Base-by-base conservation (phyloP, 2,888 invertebrate species). In the Mesorhabditis belari region DNA sequence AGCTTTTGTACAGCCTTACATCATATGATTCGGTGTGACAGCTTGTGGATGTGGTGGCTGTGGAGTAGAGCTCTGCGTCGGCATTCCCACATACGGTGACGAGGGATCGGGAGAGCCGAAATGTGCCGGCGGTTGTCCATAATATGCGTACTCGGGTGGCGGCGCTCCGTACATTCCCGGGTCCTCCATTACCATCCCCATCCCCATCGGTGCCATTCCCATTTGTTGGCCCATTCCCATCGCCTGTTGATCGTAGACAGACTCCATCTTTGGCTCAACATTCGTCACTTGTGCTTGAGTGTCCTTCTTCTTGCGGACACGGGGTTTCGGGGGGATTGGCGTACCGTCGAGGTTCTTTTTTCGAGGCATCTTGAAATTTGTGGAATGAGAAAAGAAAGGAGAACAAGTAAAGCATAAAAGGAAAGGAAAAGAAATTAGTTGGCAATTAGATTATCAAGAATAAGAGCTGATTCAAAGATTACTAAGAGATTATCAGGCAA, bases 221-320 rank as follows among this genome's bases (percentile, higher is more conserved):
- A 25, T 53, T 25, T n/a, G 24, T 24, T 26, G 25, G 54, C 21
- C 3, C 54, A 53, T 21, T 25, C 54, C 21, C 54, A 53, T 53
- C 49, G 23, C 23, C 25, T 23, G 54, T 19, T 19, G 23, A 19
- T 53, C 24, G 19, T 25, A 17, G 21, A 26, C 24, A 5, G 54
- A 25, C 19, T 53, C 54, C n/a, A 53, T n/a, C 25, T 25, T 53
- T 24, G 19, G 54, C 21, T 53, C 26, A 25, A 53, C 54, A 19
- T 21, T n/a, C 54, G 44, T 35, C n/a, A n/a, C n/a, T 35, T 35
- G 44, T 17, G 44, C 44, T 35, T 35, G 44, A 9, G 44, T 9
- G 55, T 60, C 65, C 60, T 73, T 73, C 67, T 68, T 69, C 66
- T 69, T 68, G n/a, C 73, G 55, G 6, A 67, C 62, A 21, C 73